These are phyloP conservation scores for Mallotus villosus DNA, from an alignment of 2,797 vertebrate species.

Conservation along the genomic window DNA sequence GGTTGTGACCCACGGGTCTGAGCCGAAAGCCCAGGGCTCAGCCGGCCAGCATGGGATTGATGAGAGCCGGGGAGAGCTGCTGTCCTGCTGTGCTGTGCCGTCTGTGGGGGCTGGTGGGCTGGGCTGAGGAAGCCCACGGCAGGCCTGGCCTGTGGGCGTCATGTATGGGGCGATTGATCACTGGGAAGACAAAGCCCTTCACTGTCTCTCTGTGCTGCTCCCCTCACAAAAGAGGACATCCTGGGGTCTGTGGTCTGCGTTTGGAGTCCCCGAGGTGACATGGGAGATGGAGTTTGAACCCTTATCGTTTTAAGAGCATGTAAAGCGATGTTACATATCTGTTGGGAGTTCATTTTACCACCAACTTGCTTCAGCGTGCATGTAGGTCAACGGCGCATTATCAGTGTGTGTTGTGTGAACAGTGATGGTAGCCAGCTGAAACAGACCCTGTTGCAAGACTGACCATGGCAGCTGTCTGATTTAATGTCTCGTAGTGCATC, in stretches of 20 bases:
- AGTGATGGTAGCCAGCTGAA: conserved; percentile 16
- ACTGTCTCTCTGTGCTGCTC: conserved; percentile 19
- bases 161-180: conserved; percentile 73
- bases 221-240: background rate
- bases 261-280: background rate
- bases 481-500: conserved; percentile 29
- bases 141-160: conserved; percentile 65
- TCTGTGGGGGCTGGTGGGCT: conserved; percentile 3
- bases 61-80: conserved; percentile 2
- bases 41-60: background rate
- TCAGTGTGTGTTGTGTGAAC: background rate
- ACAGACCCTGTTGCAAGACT: conserved; percentile 30
- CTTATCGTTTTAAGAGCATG: background rate
- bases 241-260: background rate
- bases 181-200: conserved; percentile 57
- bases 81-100: conserved; percentile 26
- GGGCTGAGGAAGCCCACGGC: conserved; percentile 51
- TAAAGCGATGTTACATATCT: background rate
- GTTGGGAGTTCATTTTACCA: background rate
- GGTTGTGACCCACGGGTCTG: background rate
- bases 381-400: background rate
- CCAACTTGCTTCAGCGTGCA: background rate
- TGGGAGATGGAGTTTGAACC: background rate
- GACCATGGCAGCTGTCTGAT: conserved; percentile 58
- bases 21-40: background rate